Base-by-base conservation (phyloP, 2,113 vertebrate species). In the Thamnaconus septentrionalis region DNA sequence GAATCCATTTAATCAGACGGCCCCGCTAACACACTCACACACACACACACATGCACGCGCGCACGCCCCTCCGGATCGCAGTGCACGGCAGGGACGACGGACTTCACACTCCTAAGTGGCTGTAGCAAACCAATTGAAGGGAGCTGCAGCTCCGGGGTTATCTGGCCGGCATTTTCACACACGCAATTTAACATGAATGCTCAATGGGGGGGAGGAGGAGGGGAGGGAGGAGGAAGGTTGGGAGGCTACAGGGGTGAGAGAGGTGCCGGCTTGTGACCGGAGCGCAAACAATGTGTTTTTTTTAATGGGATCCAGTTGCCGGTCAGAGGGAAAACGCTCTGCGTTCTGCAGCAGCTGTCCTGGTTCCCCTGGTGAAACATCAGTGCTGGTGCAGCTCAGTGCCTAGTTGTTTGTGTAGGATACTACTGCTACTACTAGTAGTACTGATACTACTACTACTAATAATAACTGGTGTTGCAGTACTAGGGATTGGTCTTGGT, bases 1-100 rank as follows among this genome's bases (percentile, higher is more conserved):
- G 85, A 91, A 91, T 89, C 88, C 84, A 88, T 88, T 90, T 84
- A 88, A 89, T 90, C 85, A 88, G 81, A 84, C 73, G 59, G 62
- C 70, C 58, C 6, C 76, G 18, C 18, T 31, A 31, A 31, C 18
- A 31, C 18, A 31, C 18, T 1, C 18, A 31, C 18, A 31, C 18
- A 31, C 18, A 31, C 18, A 31, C 18, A 31, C 18, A 31, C 18
- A 31, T 31, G 18, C 18, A 31, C 2, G 18, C 50, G 58, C 59
- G 41, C 41, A 52, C 40, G 48, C 53, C 52, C 11, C 49, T 8
- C 53, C 4, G 62, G 84, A 80, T 81, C 63, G 81, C 80, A 77
- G 75, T 68, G 74, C 63, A 64, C 62, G 73, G 71, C 73, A 60
- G 64, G 81, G 48, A 50, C 18, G 76, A 45, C 40, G 49, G 73